Conservation (phyloP, 2,113 vertebrate species). For the Alexandromys fortis region DNA sequence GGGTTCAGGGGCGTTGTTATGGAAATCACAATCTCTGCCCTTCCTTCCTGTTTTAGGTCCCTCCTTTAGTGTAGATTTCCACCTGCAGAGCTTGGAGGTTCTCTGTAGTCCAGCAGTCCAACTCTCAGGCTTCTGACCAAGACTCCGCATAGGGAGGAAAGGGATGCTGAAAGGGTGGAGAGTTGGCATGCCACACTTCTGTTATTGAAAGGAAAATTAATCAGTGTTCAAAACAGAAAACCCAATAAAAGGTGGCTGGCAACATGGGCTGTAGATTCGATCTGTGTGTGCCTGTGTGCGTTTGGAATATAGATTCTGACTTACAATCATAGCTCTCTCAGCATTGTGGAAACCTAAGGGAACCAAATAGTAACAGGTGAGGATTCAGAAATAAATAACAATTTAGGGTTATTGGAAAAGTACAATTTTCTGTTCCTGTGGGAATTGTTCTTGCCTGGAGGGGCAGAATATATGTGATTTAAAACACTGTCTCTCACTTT, state of each 20-base stretch:
- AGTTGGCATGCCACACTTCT: not conserved
- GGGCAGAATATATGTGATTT: not conserved
- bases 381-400: constrained; percentile 66
- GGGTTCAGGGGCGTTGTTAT: not conserved
- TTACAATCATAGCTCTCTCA: constrained; percentile 51
- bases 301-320: constrained; percentile 43
- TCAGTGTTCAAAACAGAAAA: constrained; percentile 63
- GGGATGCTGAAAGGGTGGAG: not conserved
- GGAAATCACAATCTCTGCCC: not conserved
- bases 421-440: constrained; percentile 38
- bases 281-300: not conserved
- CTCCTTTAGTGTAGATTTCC: not conserved
- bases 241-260: constrained; percentile 40
- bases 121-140: not conserved
- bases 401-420: constrained; percentile 64
- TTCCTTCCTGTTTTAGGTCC: not conserved
- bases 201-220: constrained; percentile 68
- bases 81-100: not conserved
- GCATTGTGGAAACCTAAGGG: constrained; percentile 22
- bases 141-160: constrained; percentile 17
- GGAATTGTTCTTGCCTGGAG: constrained; percentile 10
- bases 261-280: constrained; percentile 47
- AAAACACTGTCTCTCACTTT: not conserved
- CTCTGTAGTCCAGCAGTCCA: not conserved
- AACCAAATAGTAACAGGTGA: constrained; percentile 16